Percentiles rank a stretch among this genome's conserved stretches.
These are phyloP conservation scores for Drosophila recens DNA, from an alignment of 2,888 invertebrate genomes.

Conservation along the genomic window DNA sequence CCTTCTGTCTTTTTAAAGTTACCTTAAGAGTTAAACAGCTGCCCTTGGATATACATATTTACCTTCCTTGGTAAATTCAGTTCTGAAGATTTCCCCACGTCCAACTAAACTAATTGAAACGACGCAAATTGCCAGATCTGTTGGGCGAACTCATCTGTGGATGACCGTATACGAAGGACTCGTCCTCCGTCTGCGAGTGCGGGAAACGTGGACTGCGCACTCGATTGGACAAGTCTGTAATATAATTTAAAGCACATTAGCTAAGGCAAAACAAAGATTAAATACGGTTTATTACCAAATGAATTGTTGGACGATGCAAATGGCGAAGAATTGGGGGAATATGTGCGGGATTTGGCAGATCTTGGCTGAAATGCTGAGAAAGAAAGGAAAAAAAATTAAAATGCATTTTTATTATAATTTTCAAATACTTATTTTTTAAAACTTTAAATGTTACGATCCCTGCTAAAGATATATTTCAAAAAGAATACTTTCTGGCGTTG, in stretches of 20 bases:
- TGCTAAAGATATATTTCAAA: neutral
- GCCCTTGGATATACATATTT: neutral
- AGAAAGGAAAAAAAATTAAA: neutral
- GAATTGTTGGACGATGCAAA: conserved; percentile 1
- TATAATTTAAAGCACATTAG: neutral
- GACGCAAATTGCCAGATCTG: conserved; percentile 27
- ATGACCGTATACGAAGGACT: conserved; percentile 64
- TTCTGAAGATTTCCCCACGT: conserved; percentile 6
- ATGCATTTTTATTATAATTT: neutral
- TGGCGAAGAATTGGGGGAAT: neutral
- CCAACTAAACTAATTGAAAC: conserved; percentile 45
- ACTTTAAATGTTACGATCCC: too few relatives aligned
- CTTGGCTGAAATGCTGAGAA: conserved; percentile 20
- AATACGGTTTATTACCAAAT: neutral
- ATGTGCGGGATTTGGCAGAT: neutral
- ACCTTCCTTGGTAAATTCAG: conserved; percentile 7
- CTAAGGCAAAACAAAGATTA: neutral
- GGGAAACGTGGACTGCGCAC: conserved; percentile 12
- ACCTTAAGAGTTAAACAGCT: conserved; percentile 12
- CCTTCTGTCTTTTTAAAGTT: neutral
- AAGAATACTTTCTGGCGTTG: neutral
- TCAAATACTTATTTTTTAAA: too few relatives aligned
- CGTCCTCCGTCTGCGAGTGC: conserved; percentile 26
- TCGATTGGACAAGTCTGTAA: conserved; percentile 18
- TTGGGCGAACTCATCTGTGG: conserved; percentile 54